Conservation (phyloP, 2,113 vertebrate species). For the Corvus cornix region DNA sequence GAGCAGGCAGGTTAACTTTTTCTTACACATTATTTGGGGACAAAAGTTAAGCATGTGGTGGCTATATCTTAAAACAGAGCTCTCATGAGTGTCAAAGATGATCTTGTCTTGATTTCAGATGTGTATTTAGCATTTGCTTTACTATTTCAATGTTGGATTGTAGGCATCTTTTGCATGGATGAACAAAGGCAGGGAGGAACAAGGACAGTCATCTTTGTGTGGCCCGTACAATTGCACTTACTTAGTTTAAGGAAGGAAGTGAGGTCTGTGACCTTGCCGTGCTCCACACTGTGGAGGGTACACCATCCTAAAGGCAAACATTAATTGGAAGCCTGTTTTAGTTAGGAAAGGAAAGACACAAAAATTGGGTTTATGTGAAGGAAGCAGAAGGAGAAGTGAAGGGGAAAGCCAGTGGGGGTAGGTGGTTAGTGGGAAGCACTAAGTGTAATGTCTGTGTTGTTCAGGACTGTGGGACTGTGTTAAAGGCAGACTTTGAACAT, state of each 20-base stretch:
- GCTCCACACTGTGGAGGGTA: conserved; percentile 25
- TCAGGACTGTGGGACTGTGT: background rate
- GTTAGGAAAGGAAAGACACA: conserved; percentile 13
- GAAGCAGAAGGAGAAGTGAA: background rate
- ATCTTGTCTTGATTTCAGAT: background rate
- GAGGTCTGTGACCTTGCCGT: conserved; percentile 25
- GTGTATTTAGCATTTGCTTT: background rate
- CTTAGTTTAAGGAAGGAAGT: conserved; percentile 55
- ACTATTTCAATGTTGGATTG: background rate
- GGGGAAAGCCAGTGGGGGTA: background rate
- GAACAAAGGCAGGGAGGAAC: background rate
- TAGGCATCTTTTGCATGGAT: background rate
- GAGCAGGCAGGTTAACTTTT: background rate
- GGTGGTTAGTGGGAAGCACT: background rate
- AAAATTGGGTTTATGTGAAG: background rate
- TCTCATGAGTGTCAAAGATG: background rate
- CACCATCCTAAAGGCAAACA: conserved; percentile 35
- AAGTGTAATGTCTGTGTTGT: background rate
- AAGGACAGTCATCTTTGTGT: conserved; percentile 36
- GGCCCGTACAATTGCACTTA: background rate
- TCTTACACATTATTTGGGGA: background rate
- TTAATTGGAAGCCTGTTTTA: conserved; percentile 50
- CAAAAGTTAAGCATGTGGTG: background rate
- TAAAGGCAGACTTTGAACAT: background rate
- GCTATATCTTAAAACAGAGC: background rate